Evolutionary conservation across 2,888 invertebrate genomes (phyloP).

Genomic region (Plebejus melissa): DNA sequence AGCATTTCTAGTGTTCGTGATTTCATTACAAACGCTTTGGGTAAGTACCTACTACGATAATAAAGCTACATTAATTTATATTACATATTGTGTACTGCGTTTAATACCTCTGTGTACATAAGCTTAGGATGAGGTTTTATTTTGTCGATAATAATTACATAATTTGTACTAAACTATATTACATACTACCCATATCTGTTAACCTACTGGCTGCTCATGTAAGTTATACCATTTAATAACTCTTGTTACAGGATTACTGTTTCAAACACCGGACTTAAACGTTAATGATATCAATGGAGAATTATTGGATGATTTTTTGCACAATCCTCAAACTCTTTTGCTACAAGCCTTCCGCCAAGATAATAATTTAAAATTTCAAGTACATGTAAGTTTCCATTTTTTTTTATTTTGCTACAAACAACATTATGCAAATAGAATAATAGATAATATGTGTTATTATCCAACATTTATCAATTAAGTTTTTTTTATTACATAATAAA

Average conservation of each 20-base stretch:
- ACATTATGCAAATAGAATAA: not conserved
- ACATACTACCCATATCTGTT: too few relatives aligned
- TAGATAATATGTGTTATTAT: too few relatives aligned
- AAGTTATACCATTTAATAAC: too few relatives aligned
- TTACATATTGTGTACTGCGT: too few relatives aligned
- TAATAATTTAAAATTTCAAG: slow-evolving; percentile 44
- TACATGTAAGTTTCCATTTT: slow-evolving; percentile 43
- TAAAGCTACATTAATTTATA: not conserved
- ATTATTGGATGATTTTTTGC: slow-evolving; percentile 59
- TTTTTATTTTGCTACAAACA: not conserved
- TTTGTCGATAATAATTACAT: not conserved
- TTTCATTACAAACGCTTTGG: slow-evolving; percentile 7
- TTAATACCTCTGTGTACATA: not conserved
- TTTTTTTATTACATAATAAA: too few relatives aligned
- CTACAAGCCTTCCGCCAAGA: slow-evolving; percentile 51
- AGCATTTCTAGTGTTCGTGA: slow-evolving; percentile 1
- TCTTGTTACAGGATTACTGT: slow-evolving; percentile 57
- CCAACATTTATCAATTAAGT: too few relatives aligned
- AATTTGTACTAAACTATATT: too few relatives aligned
- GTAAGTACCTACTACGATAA: not conserved
- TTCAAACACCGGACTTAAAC: slow-evolving; percentile 44
- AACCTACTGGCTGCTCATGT: too few relatives aligned
- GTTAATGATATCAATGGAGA: slow-evolving; percentile 52
- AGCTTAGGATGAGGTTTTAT: not conserved
- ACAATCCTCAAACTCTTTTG: slow-evolving; percentile 57